phyloP scores from a whole-genome alignment of 2,888 invertebrate species.

The Himalopsyche kuldschensis region DNA sequence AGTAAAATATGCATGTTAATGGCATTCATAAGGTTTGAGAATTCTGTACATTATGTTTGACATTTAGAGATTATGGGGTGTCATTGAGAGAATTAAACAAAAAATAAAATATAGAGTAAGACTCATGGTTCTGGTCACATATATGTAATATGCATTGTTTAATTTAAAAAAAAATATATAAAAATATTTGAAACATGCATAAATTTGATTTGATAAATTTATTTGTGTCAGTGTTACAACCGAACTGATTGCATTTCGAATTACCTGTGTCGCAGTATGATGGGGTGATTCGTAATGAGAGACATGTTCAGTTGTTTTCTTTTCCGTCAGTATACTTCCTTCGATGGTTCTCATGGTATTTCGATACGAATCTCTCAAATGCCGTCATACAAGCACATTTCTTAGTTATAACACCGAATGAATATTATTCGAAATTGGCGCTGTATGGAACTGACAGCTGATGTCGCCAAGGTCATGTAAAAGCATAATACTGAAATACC shows the following conservation, averaged over 20 bases:
- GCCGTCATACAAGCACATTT: not conserved
- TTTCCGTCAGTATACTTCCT: slow-evolving; percentile 17
- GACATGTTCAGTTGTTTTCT: slow-evolving; percentile 20
- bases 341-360: slow-evolving; percentile 28
- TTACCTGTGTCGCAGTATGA: slow-evolving; percentile 21
- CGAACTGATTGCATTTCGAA: not conserved
- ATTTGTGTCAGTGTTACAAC: too few species aligned
- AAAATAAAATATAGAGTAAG: too few species aligned
- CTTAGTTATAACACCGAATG: not conserved
- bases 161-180: too few species aligned
- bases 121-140: too few species aligned
- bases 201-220: too few species aligned
- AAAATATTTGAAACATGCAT: too few species aligned
- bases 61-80: too few species aligned
- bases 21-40: too few species aligned
- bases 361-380: not conserved
- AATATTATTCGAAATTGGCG: slow-evolving; percentile 30
- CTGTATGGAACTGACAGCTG: slow-evolving; percentile 33
- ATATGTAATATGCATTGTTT: too few species aligned
- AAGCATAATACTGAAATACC: slow-evolving; percentile 4
- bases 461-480: slow-evolving; percentile 29
- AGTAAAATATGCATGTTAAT: too few species aligned
- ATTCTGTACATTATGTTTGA: too few species aligned
- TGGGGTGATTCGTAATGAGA: slow-evolving; percentile 28
- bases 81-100: too few species aligned